A percentile compares a stretch with the other conserved stretches of the same genome.
Evolutionary conservation across 53 echinoderm and acorn worm species (phyloP).

Genomic region (Henricia sp.): DNA sequence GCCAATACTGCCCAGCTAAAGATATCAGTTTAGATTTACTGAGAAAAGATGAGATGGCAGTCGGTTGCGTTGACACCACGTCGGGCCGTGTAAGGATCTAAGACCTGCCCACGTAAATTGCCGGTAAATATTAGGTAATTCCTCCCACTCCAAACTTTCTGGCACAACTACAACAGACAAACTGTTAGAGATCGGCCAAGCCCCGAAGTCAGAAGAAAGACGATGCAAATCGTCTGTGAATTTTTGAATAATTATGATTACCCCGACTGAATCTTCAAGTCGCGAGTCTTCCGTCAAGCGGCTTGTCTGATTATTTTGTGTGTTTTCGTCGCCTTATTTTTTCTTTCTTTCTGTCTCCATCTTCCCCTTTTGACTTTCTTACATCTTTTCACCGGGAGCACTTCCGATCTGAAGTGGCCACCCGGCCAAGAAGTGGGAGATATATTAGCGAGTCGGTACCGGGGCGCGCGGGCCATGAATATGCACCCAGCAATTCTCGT

Average conservation of each 20-base stretch:
- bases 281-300: conserved; percentile 14
- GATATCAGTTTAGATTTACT: too few relatives aligned
- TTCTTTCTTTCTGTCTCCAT: background rate
- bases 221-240: conserved; percentile 22
- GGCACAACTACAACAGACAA: conserved; percentile 29
- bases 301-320: conserved; percentile 5
- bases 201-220: conserved; percentile 7
- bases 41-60: conserved; percentile 10
- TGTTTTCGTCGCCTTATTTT: background rate
- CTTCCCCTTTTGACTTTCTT: conserved; percentile 32
- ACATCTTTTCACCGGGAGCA: conserved; percentile 51
- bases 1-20: too few relatives aligned
- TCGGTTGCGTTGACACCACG: background rate
- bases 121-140: conserved; percentile 26
- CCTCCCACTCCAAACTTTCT: conserved; percentile 33
- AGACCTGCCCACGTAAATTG: conserved; percentile 6
- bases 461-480: conserved; percentile 54
- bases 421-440: conserved; percentile 8
- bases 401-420: conserved; percentile 66
- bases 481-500: conserved; percentile 47
- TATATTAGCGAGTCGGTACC: conserved; percentile 47
- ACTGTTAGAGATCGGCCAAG: background rate
- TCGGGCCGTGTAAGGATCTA: background rate
- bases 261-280: conserved; percentile 29
- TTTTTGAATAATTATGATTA: conserved; percentile 55